phyloP scores from a whole-genome alignment of 2,797 vertebrate genomes.

The Holocentrus rufus region DNA sequence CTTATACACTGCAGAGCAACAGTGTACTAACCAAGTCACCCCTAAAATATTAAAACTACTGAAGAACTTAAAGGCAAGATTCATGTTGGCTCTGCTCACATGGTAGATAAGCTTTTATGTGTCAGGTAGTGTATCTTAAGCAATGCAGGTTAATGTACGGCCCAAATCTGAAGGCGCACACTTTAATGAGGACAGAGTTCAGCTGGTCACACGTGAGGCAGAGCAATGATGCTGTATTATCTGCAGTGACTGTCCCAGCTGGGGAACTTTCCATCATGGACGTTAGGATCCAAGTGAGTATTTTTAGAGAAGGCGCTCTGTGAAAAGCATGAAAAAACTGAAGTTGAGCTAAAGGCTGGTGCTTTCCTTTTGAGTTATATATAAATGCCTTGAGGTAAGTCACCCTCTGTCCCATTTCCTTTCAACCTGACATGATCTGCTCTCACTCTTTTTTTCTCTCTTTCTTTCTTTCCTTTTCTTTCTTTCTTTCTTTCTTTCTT shows the following conservation, averaged over 20 bases:
- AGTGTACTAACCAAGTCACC: background rate
- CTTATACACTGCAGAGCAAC: background rate
- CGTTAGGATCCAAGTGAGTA: too few relatives aligned
- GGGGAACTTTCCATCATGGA: too few relatives aligned
- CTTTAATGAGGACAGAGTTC: background rate
- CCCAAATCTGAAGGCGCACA: background rate
- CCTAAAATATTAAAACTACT: background rate
- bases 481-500: background rate
- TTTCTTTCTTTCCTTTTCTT: background rate
- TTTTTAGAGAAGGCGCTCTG: too few relatives aligned
- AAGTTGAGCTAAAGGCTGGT: too few relatives aligned
- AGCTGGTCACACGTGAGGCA: background rate
- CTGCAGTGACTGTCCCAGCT: too few relatives aligned
- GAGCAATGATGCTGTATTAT: background rate
- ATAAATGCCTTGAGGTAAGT: too few relatives aligned
- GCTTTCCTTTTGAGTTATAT: too few relatives aligned
- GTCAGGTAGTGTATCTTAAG: background rate
- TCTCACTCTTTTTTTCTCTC: background rate
- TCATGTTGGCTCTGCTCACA: background rate
- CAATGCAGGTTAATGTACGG: background rate
- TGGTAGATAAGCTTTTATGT: background rate
- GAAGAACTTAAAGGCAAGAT: background rate
- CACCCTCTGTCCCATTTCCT: too few relatives aligned
- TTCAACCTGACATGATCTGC: too few relatives aligned
- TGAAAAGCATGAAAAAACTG: too few relatives aligned